These are phyloP conservation scores for Cryptops parisi DNA, from an alignment of 2,888 invertebrate species.

Conservation along the genomic window DNA sequence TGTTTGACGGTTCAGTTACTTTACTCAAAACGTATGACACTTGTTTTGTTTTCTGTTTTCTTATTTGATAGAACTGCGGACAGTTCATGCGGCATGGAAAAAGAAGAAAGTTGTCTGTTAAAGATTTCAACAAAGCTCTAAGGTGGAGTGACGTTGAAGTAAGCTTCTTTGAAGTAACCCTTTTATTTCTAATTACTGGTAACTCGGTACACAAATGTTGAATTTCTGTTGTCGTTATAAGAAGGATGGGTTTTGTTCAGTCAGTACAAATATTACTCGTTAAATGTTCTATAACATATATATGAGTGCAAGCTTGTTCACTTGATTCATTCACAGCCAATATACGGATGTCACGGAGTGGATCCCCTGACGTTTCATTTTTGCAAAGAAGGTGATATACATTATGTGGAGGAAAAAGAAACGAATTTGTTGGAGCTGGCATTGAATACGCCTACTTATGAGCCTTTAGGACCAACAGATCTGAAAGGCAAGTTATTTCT, in stretches of 20 bases:
- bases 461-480: constrained; percentile 25
- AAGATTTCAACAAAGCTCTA: constrained; percentile 31
- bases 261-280: background rate
- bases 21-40: too few relatives aligned
- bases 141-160: constrained; percentile 29
- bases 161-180: constrained; percentile 8
- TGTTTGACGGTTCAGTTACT: too few relatives aligned
- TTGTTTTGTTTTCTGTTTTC: constrained; percentile 8
- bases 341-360: constrained; percentile 27
- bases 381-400: constrained; percentile 28
- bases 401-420: constrained; percentile 28
- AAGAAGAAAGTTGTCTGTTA: constrained; percentile 27
- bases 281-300: background rate
- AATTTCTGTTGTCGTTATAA: background rate
- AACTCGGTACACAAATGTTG: too few relatives aligned
- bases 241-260: background rate
- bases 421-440: constrained; percentile 26
- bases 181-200: too few relatives aligned
- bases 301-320: background rate
- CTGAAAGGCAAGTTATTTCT: too few relatives aligned
- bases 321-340: constrained; percentile 23
- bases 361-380: constrained; percentile 27
- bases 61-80: constrained; percentile 25
- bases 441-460: constrained; percentile 24
- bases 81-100: constrained; percentile 32